phyloP scores from a whole-genome alignment of 2,113 vertebrate genomes.

The Balaeniceps rex region DNA sequence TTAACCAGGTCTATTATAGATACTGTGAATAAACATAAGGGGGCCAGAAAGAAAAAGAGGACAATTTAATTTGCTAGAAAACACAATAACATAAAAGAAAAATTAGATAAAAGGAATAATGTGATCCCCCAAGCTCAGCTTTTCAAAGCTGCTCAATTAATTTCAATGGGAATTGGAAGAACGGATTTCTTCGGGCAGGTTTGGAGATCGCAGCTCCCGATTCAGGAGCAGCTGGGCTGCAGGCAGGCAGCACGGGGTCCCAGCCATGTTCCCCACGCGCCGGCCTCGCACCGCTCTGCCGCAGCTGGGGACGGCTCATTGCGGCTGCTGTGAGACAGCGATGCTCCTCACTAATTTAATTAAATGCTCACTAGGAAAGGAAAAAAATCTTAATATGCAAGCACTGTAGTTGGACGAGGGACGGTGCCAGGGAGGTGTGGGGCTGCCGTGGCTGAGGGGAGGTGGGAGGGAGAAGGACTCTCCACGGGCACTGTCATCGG shows the following conservation, averaged over 20 bases:
- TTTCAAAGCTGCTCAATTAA: slow-evolving; percentile 1
- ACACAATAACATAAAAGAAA: background rate
- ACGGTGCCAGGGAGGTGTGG: background rate
- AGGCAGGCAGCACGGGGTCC: background rate
- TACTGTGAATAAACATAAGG: background rate
- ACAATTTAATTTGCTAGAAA: slow-evolving; percentile 21
- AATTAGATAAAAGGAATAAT: background rate
- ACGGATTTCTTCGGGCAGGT: background rate
- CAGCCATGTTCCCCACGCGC: fast-evolving
- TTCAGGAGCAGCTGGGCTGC: background rate
- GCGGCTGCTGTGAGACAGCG: background rate
- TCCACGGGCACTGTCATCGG: fast-evolving
- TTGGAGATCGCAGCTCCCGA: background rate
- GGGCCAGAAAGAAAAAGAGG: background rate
- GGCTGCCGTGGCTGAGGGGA: background rate
- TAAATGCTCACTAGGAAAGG: background rate
- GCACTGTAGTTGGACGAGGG: background rate
- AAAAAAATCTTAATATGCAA: fast-evolving
- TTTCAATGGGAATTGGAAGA: background rate
- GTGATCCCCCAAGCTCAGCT: background rate
- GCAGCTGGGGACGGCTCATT: background rate
- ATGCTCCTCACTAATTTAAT: background rate
- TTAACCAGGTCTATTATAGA: background rate
- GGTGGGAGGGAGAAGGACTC: background rate
- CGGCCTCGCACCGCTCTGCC: background rate